Percentiles rank a stretch among this genome's conserved stretches.
phyloP scores from a whole-genome alignment of 2,888 invertebrate genomes.

The Troides oblongomaculatus region DNA sequence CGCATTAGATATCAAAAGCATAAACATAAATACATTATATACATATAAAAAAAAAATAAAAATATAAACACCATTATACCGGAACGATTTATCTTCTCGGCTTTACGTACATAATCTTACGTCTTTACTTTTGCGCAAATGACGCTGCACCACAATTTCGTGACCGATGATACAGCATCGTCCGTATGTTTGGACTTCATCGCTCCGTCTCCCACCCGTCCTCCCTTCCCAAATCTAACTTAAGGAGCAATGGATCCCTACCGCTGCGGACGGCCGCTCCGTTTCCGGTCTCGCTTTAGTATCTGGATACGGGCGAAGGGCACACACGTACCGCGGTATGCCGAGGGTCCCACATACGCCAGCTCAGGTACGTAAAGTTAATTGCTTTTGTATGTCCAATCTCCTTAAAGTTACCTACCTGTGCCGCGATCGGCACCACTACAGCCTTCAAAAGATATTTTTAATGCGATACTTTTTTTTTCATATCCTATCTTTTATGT shows the following conservation, averaged over 20 bases:
- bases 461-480: constrained; percentile 5
- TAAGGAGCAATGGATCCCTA: constrained; percentile 10
- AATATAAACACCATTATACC: constrained; percentile 73
- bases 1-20: constrained; percentile 57
- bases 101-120: constrained; percentile 43
- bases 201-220: constrained; percentile 5
- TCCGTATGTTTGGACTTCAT: constrained; percentile 28
- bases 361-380: constrained; percentile 74
- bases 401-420: constrained; percentile 67
- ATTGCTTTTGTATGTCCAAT: constrained; percentile 78
- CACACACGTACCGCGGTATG: constrained; percentile 34
- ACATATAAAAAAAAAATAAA: too few species aligned
- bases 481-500: background rate
- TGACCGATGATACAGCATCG: background rate
- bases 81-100: constrained; percentile 62
- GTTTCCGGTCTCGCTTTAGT: background rate
- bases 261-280: too few species aligned
- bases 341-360: constrained; percentile 47
- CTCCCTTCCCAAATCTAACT: background rate
- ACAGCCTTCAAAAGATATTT: constrained; percentile 18
- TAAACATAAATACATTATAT: constrained; percentile 70
- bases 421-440: constrained; percentile 35
- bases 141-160: constrained; percentile 28
- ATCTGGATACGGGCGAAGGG: constrained; percentile 26
- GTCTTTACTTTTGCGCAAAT: constrained; percentile 71